Base-by-base conservation (phyloP, 2,888 invertebrate genomes). In the Stenodera caucasica region DNA sequence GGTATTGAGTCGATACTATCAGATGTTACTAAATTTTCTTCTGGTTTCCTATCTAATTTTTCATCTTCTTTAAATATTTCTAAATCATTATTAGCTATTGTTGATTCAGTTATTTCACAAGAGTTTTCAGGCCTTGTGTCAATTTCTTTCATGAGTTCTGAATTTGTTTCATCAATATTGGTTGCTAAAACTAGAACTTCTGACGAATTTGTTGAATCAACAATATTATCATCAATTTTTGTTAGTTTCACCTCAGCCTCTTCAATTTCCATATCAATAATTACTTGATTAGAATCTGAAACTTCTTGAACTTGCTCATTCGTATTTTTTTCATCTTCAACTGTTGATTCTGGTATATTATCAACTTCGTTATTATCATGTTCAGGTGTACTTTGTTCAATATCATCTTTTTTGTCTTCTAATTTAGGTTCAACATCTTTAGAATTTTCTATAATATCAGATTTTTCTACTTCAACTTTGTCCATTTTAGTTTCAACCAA, bases 191-290 rank as follows among this genome's bases (percentile, higher is more conserved):
- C 11, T 53, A 5, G 33, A 53, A 3, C 15, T 18, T 53, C 35
- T 18, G 26, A 2, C 0, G 40, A 40, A 40, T 40, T 40, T 21
- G 40, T 40, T 40, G 40, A 40, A 40, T 52, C 52, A 52, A 29
- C 33, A 52, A 52, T 21, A 33, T 52, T 29, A 33, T 52, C 52
- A 33, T 52, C 32, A 50, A 21, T 15, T 26, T 14, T 32, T 12
- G 5, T 8, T 9, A 8, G 4, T 14, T 2, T 23, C 2, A 5
- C 1, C 9, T n/a, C 29, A 9, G n/a, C 3, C 23, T 50, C 29
- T 14, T 50, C 29, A 29, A 15, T 26, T 60, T 55, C 49, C 35
- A 58, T 55, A 57, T 63, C 64, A 7, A n/a, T 63, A 7, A n/a
- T 35, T 33, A 45, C 29, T 45, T 60, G 49, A 49, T 51, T 45